Conservation (phyloP, 2,113 vertebrate genomes). For the Bos indicus region DNA sequence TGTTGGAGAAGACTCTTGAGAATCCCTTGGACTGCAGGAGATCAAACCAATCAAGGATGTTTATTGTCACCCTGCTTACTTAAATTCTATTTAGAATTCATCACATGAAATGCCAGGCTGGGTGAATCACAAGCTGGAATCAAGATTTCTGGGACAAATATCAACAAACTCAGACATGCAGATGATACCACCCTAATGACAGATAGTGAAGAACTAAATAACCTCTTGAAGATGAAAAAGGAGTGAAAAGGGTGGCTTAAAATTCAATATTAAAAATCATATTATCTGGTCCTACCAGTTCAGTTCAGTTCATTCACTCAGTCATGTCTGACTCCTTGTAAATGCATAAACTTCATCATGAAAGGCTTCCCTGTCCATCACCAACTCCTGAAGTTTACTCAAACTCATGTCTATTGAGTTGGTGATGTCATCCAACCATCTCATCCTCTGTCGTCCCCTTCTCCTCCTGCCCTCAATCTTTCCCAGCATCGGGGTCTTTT, state of each 20-base stretch:
- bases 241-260: not conserved
- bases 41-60: not conserved
- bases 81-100: not conserved
- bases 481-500: no score
- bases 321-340: fast-evolving
- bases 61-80: not conserved
- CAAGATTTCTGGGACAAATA: not conserved
- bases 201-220: not conserved
- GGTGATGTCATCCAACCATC: no score
- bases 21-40: not conserved
- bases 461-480: no score
- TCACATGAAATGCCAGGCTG: not conserved
- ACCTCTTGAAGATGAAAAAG: not conserved
- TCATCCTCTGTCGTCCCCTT: no score
- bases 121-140: not conserved
- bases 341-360: not conserved
- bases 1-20: not conserved
- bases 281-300: not conserved
- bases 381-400: no score
- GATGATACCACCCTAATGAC: not conserved
- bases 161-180: not conserved
- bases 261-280: not conserved
- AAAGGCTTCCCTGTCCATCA: no score
- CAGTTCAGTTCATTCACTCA: not conserved
- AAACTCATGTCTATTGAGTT: no score